Conservation (phyloP, 2,888 invertebrate species). For the Nomada fabriciana region DNA sequence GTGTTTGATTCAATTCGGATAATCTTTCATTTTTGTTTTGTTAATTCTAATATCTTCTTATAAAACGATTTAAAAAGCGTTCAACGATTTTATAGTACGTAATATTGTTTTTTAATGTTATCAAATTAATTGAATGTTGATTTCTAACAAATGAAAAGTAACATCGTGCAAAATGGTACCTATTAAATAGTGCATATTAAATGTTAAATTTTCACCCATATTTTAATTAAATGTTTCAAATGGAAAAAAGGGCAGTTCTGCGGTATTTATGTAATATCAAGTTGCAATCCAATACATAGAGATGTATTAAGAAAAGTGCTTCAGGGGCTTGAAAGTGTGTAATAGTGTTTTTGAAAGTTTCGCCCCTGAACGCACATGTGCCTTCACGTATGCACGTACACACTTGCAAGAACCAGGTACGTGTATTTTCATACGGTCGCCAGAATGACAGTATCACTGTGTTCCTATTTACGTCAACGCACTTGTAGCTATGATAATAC, state of each 20-base stretch:
- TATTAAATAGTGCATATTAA: neutral
- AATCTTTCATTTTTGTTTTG: neutral
- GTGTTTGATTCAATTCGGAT: neutral
- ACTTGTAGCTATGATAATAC: conserved; percentile 31
- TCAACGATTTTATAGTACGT: neutral
- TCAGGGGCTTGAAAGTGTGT: neutral
- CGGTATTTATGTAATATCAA: neutral
- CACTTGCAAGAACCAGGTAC: neutral
- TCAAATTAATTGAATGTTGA: neutral
- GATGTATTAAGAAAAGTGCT: neutral
- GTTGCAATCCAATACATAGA: neutral
- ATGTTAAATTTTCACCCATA: neutral
- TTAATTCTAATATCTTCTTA: neutral
- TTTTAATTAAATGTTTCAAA: neutral
- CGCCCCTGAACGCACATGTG: conserved; percentile 27
- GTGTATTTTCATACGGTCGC: conserved; percentile 21
- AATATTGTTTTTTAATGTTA: neutral
- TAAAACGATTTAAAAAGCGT: neutral
- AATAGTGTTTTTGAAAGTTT: neutral
- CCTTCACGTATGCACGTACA: neutral
- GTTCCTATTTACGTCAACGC: conserved; percentile 48
- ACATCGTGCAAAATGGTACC: neutral
- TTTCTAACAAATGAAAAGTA: neutral
- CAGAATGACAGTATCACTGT: conserved; percentile 31
- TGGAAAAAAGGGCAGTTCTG: too few relatives aligned